Percentiles rank a stretch among this genome's conserved stretches.
Evolutionary conservation across 2,113 vertebrate species (phyloP).

Genomic region (Catharus minimus): DNA sequence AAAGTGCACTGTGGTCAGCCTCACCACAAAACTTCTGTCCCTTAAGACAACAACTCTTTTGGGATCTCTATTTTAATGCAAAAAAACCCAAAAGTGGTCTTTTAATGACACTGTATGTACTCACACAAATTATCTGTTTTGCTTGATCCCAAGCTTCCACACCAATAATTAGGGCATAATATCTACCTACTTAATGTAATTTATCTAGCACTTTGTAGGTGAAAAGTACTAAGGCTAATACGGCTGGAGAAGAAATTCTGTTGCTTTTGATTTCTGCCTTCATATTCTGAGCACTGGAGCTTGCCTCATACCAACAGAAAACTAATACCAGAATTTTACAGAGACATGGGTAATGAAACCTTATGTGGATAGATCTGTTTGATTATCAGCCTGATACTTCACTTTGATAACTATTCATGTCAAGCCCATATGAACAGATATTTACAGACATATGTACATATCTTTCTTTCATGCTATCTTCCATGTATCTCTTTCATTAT

Average conservation of each 20-base stretch:
- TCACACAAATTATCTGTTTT: not conserved
- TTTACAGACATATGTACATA: not conserved
- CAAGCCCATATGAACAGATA: not conserved
- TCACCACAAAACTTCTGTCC: not conserved
- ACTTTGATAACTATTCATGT: not conserved
- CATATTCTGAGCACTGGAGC: not conserved
- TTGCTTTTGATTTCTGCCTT: not conserved
- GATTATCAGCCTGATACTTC: not conserved
- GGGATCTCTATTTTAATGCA: not conserved
- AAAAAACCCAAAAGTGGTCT: not conserved
- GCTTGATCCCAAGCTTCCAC: not conserved
- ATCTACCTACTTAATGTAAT: not conserved
- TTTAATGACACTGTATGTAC: not conserved
- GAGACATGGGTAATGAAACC: not conserved
- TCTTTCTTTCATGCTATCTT: not conserved
- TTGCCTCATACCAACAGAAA: not conserved
- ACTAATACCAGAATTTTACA: not conserved
- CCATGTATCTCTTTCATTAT: not conserved
- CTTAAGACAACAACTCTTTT: not conserved
- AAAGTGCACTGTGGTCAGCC: not conserved
- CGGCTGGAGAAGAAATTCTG: not conserved
- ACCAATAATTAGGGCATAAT: not conserved
- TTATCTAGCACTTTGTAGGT: not conserved
- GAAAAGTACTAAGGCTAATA: not conserved
- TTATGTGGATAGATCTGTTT: accelerated